phyloP scores from a whole-genome alignment of 1,140 invertebrate genomes.

The Bradysia coprophila region DNA sequence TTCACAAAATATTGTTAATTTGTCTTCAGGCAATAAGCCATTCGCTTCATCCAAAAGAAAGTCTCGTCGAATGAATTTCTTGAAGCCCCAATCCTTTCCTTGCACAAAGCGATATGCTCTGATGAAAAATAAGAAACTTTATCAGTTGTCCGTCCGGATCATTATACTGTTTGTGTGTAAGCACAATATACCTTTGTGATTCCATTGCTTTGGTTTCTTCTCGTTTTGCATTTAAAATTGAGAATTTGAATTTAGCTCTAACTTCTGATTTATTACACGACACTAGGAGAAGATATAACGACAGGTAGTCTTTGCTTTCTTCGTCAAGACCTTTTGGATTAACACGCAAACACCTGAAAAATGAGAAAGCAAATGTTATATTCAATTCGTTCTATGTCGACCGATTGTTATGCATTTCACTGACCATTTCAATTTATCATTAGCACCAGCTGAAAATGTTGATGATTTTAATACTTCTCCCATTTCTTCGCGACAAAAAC shows the following conservation, averaged over 20 bases:
- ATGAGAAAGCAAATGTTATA: slow-evolving; percentile 8
- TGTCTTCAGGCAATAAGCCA: slow-evolving; percentile 92
- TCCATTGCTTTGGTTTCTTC: slow-evolving; percentile 99
- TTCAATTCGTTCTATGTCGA: not conserved
- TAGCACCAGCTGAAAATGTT: slow-evolving; percentile 95
- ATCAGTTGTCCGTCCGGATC: not conserved
- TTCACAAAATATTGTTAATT: slow-evolving; percentile 98
- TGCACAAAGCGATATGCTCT: slow-evolving; percentile 96
- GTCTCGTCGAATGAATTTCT: slow-evolving; percentile 97
- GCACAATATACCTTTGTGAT: slow-evolving; percentile 39
- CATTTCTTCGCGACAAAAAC: slow-evolving; percentile 99
- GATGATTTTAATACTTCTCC: slow-evolving; percentile 98
- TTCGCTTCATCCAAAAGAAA: slow-evolving; percentile 97
- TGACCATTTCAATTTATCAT: slow-evolving; percentile 98
- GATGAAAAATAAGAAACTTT: not conserved
- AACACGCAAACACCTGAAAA: slow-evolving; percentile 82
- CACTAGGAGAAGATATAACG: slow-evolving; percentile 93
- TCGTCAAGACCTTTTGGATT: slow-evolving; percentile 99
- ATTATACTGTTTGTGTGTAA: not conserved
- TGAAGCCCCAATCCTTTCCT: slow-evolving; percentile 99
- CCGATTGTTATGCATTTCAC: not conserved
- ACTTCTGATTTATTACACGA: slow-evolving; percentile 99
- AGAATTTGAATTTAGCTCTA: slow-evolving; percentile 99
- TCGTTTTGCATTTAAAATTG: slow-evolving; percentile 97
- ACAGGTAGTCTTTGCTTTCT: slow-evolving; percentile 99